phyloP scores from a whole-genome alignment of 2,797 vertebrate species.

The Antennarius maculatus region DNA sequence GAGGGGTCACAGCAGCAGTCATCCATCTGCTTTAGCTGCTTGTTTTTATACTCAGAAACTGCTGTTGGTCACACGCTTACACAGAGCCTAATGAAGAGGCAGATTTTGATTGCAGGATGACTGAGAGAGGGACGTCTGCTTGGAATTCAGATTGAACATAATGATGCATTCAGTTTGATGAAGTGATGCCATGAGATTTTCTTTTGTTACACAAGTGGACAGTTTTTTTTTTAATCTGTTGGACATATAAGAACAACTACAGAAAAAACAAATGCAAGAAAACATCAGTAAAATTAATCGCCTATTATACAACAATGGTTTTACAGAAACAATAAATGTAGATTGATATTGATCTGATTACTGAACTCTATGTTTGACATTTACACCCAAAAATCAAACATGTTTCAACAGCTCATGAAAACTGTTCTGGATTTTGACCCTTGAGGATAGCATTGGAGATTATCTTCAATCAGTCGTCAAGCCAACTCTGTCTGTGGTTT shows the following conservation, averaged over 20 bases:
- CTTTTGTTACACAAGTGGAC: too few relatives aligned
- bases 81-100: constrained; percentile 46
- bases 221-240: too few relatives aligned
- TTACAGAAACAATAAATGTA: neutral
- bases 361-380: constrained; percentile 13
- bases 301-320: neutral
- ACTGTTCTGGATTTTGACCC: constrained; percentile 40
- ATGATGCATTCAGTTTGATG: constrained; percentile 22
- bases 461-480: constrained; percentile 42
- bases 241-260: neutral
- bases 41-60: constrained; percentile 45
- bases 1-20: constrained; percentile 29
- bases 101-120: constrained; percentile 51
- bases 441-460: constrained; percentile 38
- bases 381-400: constrained; percentile 32
- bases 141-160: constrained; percentile 18
- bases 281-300: neutral
- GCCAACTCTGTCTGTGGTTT: constrained; percentile 1
- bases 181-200: neutral
- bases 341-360: neutral
- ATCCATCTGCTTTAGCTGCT: constrained; percentile 37
- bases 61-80: constrained; percentile 12
- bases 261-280: neutral
- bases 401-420: constrained; percentile 17
- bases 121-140: constrained; percentile 13